Evolutionary conservation across 1,140 invertebrate genomes (phyloP), one percentile per base, ranked within the genome.

Genomic region (Sitodiplosis mosellana): DNA sequence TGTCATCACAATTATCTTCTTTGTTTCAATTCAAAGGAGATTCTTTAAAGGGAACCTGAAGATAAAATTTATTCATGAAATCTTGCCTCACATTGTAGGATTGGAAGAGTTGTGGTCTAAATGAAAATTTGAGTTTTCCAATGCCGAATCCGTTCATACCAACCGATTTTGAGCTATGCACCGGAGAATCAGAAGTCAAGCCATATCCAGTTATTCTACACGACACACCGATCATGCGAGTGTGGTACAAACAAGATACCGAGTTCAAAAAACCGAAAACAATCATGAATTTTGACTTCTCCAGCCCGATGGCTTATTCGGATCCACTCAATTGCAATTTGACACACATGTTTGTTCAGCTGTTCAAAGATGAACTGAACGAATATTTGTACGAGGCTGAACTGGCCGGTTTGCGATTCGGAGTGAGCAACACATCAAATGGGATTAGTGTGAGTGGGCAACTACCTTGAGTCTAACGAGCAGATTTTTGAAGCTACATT

Each of bases 181-280:
- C 74, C 1, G 60, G 69, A 3, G 77, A 83, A 43, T 63, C 74
- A 44, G 71, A 77, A 53, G 78, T 82, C 10, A 65, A 71, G 0
- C 74, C 78, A 44, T 71, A 74, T 63, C 89, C 89, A 1, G 54
- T 62, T 8, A 81, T 92, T 49, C 75, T 91, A 44, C 72, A 81
- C 63, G 87, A 95, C 55, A 83, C 79, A 7, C 69, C 78, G 0
- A 67, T 89, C 40, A 72, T 81, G 50, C 69, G 89, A 53, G 67
- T 91, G 1, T 98, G 93, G 93, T 93, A 81, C 64, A 92, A 94
- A 60, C 87, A 93, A 64, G 93, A 98, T 67, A 80, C 87, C 56
- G 85, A 90, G 64, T 97, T 86, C 67, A 65, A 79, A 7, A 68
- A 96, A 45, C 94, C 94, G 0, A 96, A 93, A 69, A 79, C 83